phyloP scores from a whole-genome alignment of 2,113 vertebrate genomes.

The Gymnorhina tibicen region DNA sequence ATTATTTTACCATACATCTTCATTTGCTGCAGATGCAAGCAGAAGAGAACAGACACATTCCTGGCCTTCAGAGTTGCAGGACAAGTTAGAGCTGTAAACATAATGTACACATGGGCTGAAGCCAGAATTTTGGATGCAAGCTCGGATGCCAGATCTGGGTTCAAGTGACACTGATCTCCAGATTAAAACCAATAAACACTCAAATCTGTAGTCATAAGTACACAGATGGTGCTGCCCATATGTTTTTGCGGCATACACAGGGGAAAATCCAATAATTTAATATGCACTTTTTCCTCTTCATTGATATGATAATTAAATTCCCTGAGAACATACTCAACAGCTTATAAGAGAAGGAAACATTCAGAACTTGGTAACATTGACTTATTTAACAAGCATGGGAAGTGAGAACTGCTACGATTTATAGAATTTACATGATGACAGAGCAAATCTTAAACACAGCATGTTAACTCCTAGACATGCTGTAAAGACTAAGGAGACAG shows the following conservation, averaged over 20 bases:
- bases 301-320: slow-evolving; percentile 33
- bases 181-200: neutral
- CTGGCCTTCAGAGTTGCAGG: neutral
- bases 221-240: slow-evolving; percentile 34
- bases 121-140: neutral
- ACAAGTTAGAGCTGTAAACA: neutral
- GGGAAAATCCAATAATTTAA: slow-evolving; percentile 8
- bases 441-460: neutral
- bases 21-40: neutral
- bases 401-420: neutral
- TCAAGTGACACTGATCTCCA: slow-evolving; percentile 3
- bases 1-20: neutral
- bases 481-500: neutral
- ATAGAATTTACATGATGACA: neutral
- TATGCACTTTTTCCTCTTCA: neutral
- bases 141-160: neutral
- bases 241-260: neutral
- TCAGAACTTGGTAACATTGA: neutral
- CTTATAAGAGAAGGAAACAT: neutral
- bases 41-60: neutral
- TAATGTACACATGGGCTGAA: neutral
- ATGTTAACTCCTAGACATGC: neutral
- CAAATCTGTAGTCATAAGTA: neutral
- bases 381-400: neutral
- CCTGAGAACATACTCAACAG: neutral